Base-by-base conservation (phyloP, 2,113 vertebrate genomes). In the Oreamnos americanus region DNA sequence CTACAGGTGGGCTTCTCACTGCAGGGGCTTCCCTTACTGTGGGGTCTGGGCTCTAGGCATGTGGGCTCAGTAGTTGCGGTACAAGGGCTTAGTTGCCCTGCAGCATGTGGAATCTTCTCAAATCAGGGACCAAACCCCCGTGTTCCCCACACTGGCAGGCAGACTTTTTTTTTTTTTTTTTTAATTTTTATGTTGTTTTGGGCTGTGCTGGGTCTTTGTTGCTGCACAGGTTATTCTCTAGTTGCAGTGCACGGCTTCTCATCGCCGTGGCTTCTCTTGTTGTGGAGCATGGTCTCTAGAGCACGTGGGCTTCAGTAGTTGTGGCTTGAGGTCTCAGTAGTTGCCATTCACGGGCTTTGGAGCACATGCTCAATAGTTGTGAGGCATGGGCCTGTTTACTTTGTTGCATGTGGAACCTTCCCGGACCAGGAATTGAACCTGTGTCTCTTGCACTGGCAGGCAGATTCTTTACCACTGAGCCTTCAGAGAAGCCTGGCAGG, bases 191-290 rank as follows among this genome's bases (percentile, higher is more conserved):
- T 36, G 17, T 71, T 36, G 64, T 71, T 71, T 10, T 71, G 10
- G 19, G 64, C 64, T 36, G 17, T 71, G 64, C n/a, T 36, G n/a
- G 64, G n/a, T 71, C 64, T 21, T 71, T 5, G 9, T 23, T 36
- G 64, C 64, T 0, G 2, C 19, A 23, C n/a, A 71, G 19, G n/a
- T 71, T 36, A 71, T 36, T 71, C 64, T 71, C n/a, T 23, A 71
- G 67, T 39, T 39, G 67, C 19, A 12, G 64, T 23, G 67, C 9
- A 23, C 0, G 19, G 67, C 67, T 39, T 23, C 67, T 39, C 67
- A 19, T 6, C 2, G 1, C 19, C 0, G 67, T 23, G n/a, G n/a
- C n/a, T 36, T 39, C 67, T 23, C n/a, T 23, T 6, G 19, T 23
- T 36, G n/a, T 5, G 5, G 67, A 71, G n/a, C 67, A 2, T 0